Percentiles rank a stretch among this genome's conserved stretches.
Evolutionary conservation across 2,888 invertebrate genomes (phyloP).

Genomic region (Eupsilia transversa): DNA sequence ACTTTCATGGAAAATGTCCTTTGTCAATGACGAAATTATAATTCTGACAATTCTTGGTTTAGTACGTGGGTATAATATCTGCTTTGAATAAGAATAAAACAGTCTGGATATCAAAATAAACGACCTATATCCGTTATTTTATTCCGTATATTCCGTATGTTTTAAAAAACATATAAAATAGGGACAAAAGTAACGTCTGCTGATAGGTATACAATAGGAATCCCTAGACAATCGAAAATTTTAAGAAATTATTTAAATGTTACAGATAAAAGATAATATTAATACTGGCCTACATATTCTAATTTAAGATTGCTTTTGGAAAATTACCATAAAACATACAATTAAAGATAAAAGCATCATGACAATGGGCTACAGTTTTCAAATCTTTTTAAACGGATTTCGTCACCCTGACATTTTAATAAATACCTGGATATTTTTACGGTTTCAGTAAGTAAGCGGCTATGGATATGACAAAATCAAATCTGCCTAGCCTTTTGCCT

Average conservation of each 20-base stretch:
- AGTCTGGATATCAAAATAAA: background rate
- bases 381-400: background rate
- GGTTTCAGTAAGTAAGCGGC: too few relatives aligned
- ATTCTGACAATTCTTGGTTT: background rate
- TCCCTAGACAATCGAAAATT: background rate
- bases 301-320: constrained; percentile 1
- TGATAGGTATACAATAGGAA: constrained; percentile 9
- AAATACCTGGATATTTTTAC: too few relatives aligned
- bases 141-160: too few relatives aligned
- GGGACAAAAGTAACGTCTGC: background rate
- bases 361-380: constrained; percentile 3
- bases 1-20: background rate
- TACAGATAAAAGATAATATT: background rate
- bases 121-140: background rate
- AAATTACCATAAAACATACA: background rate
- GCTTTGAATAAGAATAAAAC: background rate
- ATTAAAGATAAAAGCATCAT: background rate
- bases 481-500: too few relatives aligned
- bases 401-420: background rate
- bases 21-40: background rate
- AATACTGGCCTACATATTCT: background rate
- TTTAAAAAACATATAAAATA: too few relatives aligned
- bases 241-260: background rate
- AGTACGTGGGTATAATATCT: background rate
- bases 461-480: too few relatives aligned